phyloP scores from a whole-genome alignment of 1,140 invertebrate species.

The Coenobita brevimanus region DNA sequence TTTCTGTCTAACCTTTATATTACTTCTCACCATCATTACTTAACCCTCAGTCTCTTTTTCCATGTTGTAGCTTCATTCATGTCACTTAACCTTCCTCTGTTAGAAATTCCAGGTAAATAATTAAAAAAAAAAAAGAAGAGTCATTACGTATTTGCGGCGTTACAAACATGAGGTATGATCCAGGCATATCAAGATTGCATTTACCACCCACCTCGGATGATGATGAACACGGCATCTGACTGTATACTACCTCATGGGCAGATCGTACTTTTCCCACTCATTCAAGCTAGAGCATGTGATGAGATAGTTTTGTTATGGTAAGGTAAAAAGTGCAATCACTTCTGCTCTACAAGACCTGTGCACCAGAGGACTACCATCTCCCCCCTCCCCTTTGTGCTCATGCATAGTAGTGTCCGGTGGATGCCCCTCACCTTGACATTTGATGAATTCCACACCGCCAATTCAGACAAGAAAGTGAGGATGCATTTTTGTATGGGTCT shows the following conservation, averaged over 20 bases:
- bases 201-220: slow-evolving; percentile 46
- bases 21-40: not conserved
- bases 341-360: slow-evolving; percentile 33
- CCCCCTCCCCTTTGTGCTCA: slow-evolving; percentile 2
- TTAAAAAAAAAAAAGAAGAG: slow-evolving; percentile 31
- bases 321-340: slow-evolving; percentile 42
- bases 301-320: slow-evolving; percentile 26
- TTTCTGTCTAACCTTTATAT: not conserved
- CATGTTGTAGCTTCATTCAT: slow-evolving; percentile 62
- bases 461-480: slow-evolving; percentile 60
- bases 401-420: slow-evolving; percentile 44
- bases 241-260: slow-evolving; percentile 58
- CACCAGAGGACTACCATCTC: slow-evolving; percentile 23
- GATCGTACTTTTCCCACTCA: slow-evolving; percentile 5
- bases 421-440: slow-evolving; percentile 41
- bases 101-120: slow-evolving; percentile 55
- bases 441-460: slow-evolving; percentile 49
- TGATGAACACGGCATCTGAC: slow-evolving; percentile 50
- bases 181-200: slow-evolving; percentile 64
- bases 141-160: slow-evolving; percentile 52
- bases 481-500: slow-evolving; percentile 65
- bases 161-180: slow-evolving; percentile 62
- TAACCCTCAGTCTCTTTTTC: slow-evolving; percentile 32
- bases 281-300: slow-evolving; percentile 25
- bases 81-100: slow-evolving; percentile 53